Conservation (phyloP, 2,888 invertebrate species). For the Hofmannophila pseudospretella region DNA sequence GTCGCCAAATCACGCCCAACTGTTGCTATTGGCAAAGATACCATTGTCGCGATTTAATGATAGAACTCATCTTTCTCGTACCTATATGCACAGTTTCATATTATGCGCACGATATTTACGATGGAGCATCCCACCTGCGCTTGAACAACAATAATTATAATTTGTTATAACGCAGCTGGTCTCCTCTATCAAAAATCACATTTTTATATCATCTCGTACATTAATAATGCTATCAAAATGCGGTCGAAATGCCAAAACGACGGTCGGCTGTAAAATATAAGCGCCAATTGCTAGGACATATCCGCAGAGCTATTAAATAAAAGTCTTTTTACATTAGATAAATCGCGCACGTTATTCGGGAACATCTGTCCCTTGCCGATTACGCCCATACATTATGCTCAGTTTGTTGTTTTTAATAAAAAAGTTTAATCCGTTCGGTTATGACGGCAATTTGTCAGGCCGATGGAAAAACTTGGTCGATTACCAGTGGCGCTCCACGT, state of each 20-base stretch:
- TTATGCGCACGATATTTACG: slow-evolving; percentile 30
- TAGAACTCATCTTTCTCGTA: slow-evolving; percentile 35
- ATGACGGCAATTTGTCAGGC: slow-evolving; percentile 74
- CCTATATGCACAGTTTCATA: slow-evolving; percentile 15
- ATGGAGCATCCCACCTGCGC: slow-evolving; percentile 38
- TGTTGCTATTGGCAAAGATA: slow-evolving; percentile 56
- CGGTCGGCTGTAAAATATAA: slow-evolving; percentile 65
- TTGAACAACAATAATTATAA: slow-evolving; percentile 62
- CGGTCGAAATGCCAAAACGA: slow-evolving; percentile 59
- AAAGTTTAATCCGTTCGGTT: slow-evolving; percentile 77
- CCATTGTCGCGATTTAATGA: slow-evolving; percentile 44
- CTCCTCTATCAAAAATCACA: slow-evolving; percentile 58
- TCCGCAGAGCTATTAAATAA: slow-evolving; percentile 73
- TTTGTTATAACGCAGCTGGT: slow-evolving; percentile 53
- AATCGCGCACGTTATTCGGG: slow-evolving; percentile 72
- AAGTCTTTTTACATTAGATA: slow-evolving; percentile 77
- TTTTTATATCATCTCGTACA: slow-evolving; percentile 63
- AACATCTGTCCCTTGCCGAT: slow-evolving; percentile 76
- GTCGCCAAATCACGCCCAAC: slow-evolving; percentile 52
- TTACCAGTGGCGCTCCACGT: slow-evolving; percentile 53
- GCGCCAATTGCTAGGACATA: slow-evolving; percentile 68
- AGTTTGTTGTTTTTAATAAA: slow-evolving; percentile 78
- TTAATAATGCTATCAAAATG: slow-evolving; percentile 68
- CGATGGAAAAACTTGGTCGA: slow-evolving; percentile 75
- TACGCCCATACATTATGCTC: slow-evolving; percentile 75